Conservation (phyloP, 2,797 vertebrate genomes). For the Peromyscus melanophrys region DNA sequence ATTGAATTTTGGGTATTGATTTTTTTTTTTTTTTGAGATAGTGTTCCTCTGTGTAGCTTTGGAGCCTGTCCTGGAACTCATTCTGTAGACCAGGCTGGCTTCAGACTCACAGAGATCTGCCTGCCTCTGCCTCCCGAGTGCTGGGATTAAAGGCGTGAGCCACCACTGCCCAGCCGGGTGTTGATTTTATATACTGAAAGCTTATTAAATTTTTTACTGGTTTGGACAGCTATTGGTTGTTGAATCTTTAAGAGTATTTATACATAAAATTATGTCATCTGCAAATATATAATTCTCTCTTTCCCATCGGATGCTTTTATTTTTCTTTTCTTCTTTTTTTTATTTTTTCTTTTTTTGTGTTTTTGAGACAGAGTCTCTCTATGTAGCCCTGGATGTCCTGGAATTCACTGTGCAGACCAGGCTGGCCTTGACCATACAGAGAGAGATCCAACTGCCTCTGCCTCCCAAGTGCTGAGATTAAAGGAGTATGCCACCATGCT, state of each 20-base stretch:
- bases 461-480: neutral
- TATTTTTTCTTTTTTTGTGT: neutral
- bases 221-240: neutral
- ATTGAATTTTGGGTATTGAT: neutral
- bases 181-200: neutral
- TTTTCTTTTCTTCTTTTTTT: neutral
- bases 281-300: neutral
- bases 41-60: no score
- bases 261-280: neutral
- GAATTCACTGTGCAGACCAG: neutral
- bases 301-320: neutral
- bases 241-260: neutral
- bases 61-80: no score
- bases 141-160: no score
- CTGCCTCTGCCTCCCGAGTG: no score
- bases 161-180: neutral
- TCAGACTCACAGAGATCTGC: no score
- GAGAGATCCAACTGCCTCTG: neutral
- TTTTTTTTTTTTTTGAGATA: no score
- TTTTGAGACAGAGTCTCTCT: neutral
- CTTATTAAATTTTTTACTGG: neutral
- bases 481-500: neutral
- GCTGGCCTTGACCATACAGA: neutral
- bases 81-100: no score
- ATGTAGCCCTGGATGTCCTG: neutral